These are phyloP conservation scores for Acleris cristana DNA, from an alignment of 2,888 invertebrate genomes.

Conservation along the genomic window DNA sequence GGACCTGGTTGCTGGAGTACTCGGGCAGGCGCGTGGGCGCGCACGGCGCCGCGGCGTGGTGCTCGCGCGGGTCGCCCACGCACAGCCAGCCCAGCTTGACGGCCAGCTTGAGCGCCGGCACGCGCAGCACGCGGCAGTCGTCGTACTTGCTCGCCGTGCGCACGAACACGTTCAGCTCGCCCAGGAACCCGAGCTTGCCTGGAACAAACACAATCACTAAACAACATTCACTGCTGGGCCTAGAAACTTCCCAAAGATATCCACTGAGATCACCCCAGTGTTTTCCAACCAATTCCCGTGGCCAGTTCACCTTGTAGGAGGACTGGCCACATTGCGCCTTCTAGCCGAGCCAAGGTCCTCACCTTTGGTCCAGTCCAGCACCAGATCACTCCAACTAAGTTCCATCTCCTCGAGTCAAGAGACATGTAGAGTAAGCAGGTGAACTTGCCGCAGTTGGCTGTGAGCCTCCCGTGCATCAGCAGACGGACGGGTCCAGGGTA, in stretches of 20 bases:
- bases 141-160: constrained; percentile 99
- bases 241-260: no score
- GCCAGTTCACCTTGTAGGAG: no score
- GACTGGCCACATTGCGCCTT: no score
- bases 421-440: constrained; percentile 97
- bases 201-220: constrained; percentile 9
- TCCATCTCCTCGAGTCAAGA: constrained; percentile 99
- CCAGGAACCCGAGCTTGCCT: constrained; percentile 95
- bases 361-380: constrained; percentile 96
- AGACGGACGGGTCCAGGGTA: no score
- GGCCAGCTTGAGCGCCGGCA: constrained; percentile 93
- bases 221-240: not conserved
- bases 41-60: constrained; percentile 97
- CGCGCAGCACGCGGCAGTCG: constrained; percentile 95
- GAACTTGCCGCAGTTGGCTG: constrained; percentile 93
- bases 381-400: constrained; percentile 96
- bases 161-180: constrained; percentile 96
- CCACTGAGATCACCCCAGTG: no score
- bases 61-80: constrained; percentile 96
- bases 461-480: constrained; percentile 95
- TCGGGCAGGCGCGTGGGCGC: constrained; percentile 98
- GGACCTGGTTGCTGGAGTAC: constrained; percentile 86
- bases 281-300: no score
- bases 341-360: constrained; percentile 21
- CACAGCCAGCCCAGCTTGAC: constrained; percentile 96